Base-by-base conservation (phyloP, 2,113 vertebrate genomes). In the Glareola pratincola region DNA sequence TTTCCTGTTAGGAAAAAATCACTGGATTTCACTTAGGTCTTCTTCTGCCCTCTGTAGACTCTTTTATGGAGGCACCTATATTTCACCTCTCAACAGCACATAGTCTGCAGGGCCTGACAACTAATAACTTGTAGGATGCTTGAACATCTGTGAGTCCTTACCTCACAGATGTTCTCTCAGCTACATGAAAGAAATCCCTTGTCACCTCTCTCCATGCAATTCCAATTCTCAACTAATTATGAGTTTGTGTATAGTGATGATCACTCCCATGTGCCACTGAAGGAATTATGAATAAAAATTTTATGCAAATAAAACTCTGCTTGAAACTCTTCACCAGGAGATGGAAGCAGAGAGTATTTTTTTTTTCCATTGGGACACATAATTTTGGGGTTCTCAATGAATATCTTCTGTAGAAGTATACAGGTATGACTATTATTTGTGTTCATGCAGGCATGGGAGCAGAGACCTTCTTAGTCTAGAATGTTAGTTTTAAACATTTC, bases 151-250 rank as follows among this genome's bases (percentile, higher is more conserved):
- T 66, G 95, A 95, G 82, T 67, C 79, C 72, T 93, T 92, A 76
- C 88, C 75, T 93, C 94, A 92, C 95, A 96, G 96, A 96, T 96
- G 94, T 94, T 95, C 72, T 77, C 92, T 67, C 32, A 95, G 88
- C 90, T 93, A 91, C 94, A 93, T 94, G 90, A 96, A 94, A 93
- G 94, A 91, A 97, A 95, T 96, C 95, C 88, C 95, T 81, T 96
- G 94, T 95, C 90, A 95, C 82, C n/a, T 93, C 92, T 96, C 76
- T 96, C 88, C 43, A 78, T 89, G 90, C 82, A 93, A 53, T 94
- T 97, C 85, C 92, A 96, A 91, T 93, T 95, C 94, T 96, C 91
- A 94, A 84, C 85, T 96, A 94, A 96, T 96, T 96, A 96, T 71
- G 94, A 78, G 51, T 94, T 93, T 94, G 76, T 94, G 73, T 86